Conservation (phyloP, 1,140 invertebrate species). For the Lucilia sericata region DNA sequence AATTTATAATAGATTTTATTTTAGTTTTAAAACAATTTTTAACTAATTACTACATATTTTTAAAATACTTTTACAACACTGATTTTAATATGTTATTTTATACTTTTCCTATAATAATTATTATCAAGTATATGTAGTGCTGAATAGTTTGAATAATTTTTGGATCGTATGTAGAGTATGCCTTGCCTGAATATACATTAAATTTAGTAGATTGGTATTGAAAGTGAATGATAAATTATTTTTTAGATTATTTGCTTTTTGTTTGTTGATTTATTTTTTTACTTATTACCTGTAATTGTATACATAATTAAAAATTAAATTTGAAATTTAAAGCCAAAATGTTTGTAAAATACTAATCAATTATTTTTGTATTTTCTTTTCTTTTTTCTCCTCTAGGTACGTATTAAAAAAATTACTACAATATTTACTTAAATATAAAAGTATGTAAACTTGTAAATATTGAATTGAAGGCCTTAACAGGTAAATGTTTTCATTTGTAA, state of each 20-base stretch:
- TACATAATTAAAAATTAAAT: not conserved
- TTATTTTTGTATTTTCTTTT: not conserved
- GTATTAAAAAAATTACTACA: not conserved
- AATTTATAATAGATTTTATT: too few species aligned
- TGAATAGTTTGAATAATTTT: not conserved
- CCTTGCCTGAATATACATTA: not conserved
- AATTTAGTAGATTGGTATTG: not conserved
- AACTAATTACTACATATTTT: too few species aligned
- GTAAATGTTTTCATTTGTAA: not conserved
- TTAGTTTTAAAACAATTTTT: too few species aligned
- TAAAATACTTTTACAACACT: too few species aligned
- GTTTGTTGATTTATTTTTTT: not conserved
- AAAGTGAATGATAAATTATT: not conserved
- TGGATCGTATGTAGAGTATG: not conserved
- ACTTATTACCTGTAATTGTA: not conserved
- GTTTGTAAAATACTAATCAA: not conserved
- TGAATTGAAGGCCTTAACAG: constrained; percentile 4
- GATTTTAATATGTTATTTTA: too few species aligned
- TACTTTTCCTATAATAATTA: not conserved
- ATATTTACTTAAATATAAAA: not conserved
- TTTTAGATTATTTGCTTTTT: not conserved
- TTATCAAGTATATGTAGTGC: constrained; percentile 13
- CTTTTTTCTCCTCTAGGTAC: constrained; percentile 15
- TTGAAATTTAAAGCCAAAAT: not conserved
- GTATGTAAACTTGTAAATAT: not conserved